Percentiles rank a stretch among this genome's conserved stretches.
phyloP scores from a whole-genome alignment of 2,797 vertebrate species.

The Cottoperca gobio region DNA sequence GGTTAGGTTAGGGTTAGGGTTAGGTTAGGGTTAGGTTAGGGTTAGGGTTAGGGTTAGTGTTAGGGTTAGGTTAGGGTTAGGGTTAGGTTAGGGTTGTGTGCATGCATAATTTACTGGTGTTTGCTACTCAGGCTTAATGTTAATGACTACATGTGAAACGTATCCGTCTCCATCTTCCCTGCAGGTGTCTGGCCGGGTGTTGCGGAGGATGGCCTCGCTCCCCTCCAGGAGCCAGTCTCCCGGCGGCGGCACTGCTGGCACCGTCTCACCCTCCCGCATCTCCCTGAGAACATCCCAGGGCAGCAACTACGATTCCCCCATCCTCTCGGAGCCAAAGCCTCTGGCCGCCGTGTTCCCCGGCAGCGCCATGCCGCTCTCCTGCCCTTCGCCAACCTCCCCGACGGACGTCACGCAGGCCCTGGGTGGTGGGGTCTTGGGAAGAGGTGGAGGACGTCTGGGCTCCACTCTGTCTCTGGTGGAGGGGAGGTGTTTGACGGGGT shows the following conservation, averaged over 20 bases:
- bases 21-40: no score
- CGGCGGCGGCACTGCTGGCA: constrained; percentile 88
- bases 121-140: constrained; percentile 28
- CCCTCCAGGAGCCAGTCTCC: constrained; percentile 95
- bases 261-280: constrained; percentile 88
- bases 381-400: constrained; percentile 80
- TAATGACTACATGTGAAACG: constrained; percentile 22
- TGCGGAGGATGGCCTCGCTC: constrained; percentile 94
- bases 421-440: constrained; percentile 25
- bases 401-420: constrained; percentile 70
- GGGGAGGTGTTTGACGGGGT: constrained; percentile 85
- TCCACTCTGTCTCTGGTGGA: constrained; percentile 89
- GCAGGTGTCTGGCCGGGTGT: constrained; percentile 85
- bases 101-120: constrained; percentile 31
- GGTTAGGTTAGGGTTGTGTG: no score
- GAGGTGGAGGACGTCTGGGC: constrained; percentile 80
- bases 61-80: no score
- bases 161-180: constrained; percentile 60
- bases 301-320: constrained; percentile 91
- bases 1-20: no score
- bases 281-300: constrained; percentile 92
- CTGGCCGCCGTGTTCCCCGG: constrained; percentile 89
- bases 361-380: constrained; percentile 89
- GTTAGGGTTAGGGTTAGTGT: no score
- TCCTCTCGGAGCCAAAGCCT: constrained; percentile 89